Conservation (phyloP, 2,113 vertebrate species). For the Cyprinodon variegatus region DNA sequence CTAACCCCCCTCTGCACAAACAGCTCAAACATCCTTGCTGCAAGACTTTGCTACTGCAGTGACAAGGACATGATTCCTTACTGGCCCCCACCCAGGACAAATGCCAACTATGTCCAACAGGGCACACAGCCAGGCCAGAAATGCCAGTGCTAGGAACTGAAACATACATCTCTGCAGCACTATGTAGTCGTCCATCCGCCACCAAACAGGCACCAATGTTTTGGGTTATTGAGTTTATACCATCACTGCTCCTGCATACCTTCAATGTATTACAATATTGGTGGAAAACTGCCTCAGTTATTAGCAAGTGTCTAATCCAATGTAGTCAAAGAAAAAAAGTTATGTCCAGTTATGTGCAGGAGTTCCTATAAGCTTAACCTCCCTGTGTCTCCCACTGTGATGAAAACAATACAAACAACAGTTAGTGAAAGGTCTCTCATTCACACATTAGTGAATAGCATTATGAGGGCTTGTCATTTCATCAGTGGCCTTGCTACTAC, state of each 20-base stretch:
- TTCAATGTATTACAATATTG: constrained; percentile 34
- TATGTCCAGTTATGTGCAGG: constrained; percentile 65
- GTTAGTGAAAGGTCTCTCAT: constrained; percentile 69
- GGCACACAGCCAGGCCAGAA: constrained; percentile 32
- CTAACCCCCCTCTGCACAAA: constrained; percentile 16
- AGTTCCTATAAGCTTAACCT: constrained; percentile 71
- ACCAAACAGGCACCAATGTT: constrained; percentile 14
- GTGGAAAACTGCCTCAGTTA: constrained; percentile 29
- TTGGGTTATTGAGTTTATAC: constrained; percentile 43
- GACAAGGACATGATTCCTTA: constrained; percentile 55
- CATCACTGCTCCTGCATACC: constrained; percentile 37
- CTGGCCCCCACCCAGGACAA: constrained; percentile 41
- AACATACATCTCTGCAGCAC: constrained; percentile 14
- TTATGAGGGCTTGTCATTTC: constrained; percentile 58
- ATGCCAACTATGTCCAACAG: constrained; percentile 44
- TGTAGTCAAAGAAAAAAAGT: not conserved
- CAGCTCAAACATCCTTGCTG: constrained; percentile 17
- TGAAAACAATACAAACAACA: constrained; percentile 43
- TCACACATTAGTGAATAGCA: constrained; percentile 72
- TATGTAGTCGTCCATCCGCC: not conserved
- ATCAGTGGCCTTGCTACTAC: constrained; percentile 43
- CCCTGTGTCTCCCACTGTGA: constrained; percentile 77
- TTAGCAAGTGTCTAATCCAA: constrained; percentile 6
- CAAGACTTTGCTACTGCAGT: constrained; percentile 22
- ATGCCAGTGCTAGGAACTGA: constrained; percentile 23